Evolutionary conservation across 2,113 vertebrate genomes (phyloP).

Genomic region (Anolis sagrei): DNA sequence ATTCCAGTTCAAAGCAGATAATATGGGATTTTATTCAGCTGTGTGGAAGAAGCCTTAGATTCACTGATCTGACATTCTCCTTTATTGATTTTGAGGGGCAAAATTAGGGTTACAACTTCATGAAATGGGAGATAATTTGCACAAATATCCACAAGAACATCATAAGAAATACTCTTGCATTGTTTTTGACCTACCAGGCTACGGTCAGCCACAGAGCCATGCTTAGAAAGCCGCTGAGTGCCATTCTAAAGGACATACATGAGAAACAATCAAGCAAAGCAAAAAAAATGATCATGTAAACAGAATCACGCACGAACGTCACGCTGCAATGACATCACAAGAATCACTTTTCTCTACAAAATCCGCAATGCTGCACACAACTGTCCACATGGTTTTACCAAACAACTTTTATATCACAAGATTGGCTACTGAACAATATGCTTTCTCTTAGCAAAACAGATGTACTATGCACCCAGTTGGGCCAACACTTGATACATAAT

Average conservation of each 20-base stretch:
- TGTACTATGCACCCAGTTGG: too few species aligned
- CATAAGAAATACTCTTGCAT: slow-evolving; percentile 16
- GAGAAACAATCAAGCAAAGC: slow-evolving; percentile 68
- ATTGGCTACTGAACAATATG: neutral
- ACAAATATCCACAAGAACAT: slow-evolving; percentile 12
- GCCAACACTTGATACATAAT: neutral
- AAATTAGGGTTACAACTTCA: slow-evolving; percentile 5
- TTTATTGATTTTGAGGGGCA: slow-evolving; percentile 13
- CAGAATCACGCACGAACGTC: neutral
- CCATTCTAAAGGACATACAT: slow-evolving; percentile 72
- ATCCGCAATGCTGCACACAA: neutral
- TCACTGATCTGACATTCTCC: slow-evolving; percentile 18
- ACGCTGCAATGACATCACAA: neutral
- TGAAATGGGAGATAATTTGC: slow-evolving; percentile 14
- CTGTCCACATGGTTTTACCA: neutral
- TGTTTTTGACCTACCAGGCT: slow-evolving; percentile 86
- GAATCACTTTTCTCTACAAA: neutral
- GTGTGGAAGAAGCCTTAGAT: too few species aligned
- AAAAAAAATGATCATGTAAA: slow-evolving; percentile 52
- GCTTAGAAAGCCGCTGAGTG: slow-evolving; percentile 78
- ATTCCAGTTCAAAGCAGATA: too few species aligned
- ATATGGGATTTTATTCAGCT: too few species aligned
- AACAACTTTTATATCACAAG: neutral
- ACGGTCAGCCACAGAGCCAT: slow-evolving; percentile 83
- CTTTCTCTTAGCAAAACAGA: neutral